Conservation (phyloP, 2,797 vertebrate genomes). For the Lepus townsendii region DNA sequence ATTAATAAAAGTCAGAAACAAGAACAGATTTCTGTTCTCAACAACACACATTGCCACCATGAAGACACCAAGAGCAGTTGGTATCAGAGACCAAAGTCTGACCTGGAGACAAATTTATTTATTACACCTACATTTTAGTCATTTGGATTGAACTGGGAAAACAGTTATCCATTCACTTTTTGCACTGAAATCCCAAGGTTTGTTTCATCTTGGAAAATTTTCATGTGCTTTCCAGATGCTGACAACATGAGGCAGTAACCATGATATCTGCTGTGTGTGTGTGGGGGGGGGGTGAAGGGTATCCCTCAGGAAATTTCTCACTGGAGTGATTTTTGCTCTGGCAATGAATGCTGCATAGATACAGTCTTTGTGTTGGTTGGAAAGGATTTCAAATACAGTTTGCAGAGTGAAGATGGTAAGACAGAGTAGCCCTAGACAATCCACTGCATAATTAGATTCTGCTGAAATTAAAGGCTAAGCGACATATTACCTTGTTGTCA, state of each 20-base stretch:
- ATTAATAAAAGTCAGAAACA: not conserved
- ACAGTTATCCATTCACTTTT: conserved; percentile 84
- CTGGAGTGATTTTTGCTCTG: conserved; percentile 81
- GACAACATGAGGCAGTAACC: conserved; percentile 83
- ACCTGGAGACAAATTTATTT: conserved; percentile 60
- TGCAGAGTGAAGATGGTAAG: conserved; percentile 79
- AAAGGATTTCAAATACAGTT: conserved; percentile 86
- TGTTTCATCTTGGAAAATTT: conserved; percentile 81
- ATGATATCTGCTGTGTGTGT: conserved; percentile 70
- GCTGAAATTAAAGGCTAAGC: conserved; percentile 82
- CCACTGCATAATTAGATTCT: conserved; percentile 84
- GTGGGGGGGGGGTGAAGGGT: not conserved
- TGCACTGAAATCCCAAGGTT: conserved; percentile 82
- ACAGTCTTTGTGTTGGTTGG: conserved; percentile 82
- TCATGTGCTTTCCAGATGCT: conserved; percentile 86
- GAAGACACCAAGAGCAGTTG: not conserved
- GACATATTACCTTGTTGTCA: conserved; percentile 70
- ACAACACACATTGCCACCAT: conserved; percentile 19
- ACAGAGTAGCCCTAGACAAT: conserved; percentile 71
- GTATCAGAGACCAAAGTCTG: not conserved
- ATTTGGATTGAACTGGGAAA: conserved; percentile 77
- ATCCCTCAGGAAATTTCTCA: conserved; percentile 84
- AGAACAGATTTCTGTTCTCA: conserved; percentile 48
- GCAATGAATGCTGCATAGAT: conserved; percentile 82
- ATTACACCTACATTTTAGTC: conserved; percentile 72